Percentiles rank a stretch among this genome's conserved stretches.
These are phyloP conservation scores for Stigmatopora argus DNA, from an alignment of 2,113 vertebrate genomes.

Conservation along the genomic window DNA sequence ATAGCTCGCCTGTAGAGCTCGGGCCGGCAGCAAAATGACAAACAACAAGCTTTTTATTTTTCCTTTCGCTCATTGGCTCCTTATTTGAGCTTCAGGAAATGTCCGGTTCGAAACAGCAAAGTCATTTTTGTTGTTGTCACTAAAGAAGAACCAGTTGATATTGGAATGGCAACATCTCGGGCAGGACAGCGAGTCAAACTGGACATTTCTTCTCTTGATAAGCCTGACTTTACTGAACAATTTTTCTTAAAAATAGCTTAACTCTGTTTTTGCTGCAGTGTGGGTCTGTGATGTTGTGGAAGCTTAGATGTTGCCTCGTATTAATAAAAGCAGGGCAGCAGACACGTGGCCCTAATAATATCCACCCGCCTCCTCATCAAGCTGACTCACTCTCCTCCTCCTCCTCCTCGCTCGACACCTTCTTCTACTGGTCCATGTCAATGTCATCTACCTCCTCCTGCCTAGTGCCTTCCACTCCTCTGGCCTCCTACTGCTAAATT, in stretches of 20 bases:
- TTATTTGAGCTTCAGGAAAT: not conserved
- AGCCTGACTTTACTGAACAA: not conserved
- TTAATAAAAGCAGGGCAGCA: constrained; percentile 44
- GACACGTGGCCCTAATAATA: constrained; percentile 62
- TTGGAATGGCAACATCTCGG: not conserved
- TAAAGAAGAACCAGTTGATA: not conserved
- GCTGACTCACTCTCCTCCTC: constrained; percentile 54
- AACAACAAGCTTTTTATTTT: constrained; percentile 15
- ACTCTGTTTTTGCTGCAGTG: not conserved
- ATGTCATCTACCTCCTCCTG: constrained; percentile 54
- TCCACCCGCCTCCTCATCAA: constrained; percentile 53
- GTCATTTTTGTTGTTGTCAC: not conserved
- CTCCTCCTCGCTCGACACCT: constrained; percentile 26
- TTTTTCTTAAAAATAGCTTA: not conserved
- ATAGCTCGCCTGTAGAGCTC: constrained; percentile 31
- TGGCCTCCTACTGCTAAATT: not conserved
- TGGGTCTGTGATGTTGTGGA: constrained; percentile 14
- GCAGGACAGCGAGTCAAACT: not conserved
- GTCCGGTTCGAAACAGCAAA: not conserved
- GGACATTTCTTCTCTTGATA: no score
- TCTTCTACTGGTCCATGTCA: constrained; percentile 43
- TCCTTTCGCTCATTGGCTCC: constrained; percentile 15
- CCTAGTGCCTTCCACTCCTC: not conserved
- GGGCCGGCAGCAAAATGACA: constrained; percentile 29
- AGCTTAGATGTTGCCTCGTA: constrained; percentile 36